Conservation (phyloP, 2,888 invertebrate species). For the Molanna angustata region DNA sequence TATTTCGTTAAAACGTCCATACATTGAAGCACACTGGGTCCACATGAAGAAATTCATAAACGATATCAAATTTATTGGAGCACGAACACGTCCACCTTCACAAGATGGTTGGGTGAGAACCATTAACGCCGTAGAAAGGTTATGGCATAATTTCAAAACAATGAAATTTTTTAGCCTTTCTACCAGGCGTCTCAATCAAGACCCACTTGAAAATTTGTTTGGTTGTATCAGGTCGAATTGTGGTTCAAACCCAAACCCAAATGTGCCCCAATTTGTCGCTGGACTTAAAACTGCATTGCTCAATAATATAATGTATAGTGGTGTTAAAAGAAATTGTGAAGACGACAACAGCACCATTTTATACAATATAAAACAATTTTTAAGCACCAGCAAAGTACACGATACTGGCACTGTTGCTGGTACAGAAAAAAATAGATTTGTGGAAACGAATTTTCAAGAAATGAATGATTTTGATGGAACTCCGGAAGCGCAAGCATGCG, state of each 20-base stretch:
- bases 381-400: neutral
- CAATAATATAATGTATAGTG: neutral
- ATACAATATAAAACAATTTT: neutral
- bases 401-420: neutral
- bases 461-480: neutral
- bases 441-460: neutral
- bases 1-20: neutral
- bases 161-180: neutral
- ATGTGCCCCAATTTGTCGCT: neutral
- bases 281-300: neutral
- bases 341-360: neutral
- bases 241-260: neutral
- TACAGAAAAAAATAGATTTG: neutral
- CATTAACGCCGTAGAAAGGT: neutral
- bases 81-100: neutral
- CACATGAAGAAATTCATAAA: neutral
- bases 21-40: neutral
- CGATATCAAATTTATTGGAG: neutral
- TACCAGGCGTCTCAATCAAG: neutral
- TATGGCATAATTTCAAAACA: conserved; percentile 1
- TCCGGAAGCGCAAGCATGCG: neutral
- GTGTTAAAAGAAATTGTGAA: conserved; percentile 1
- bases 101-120: conserved; percentile 1
- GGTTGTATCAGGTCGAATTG: neutral
- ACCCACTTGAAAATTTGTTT: neutral